These are phyloP conservation scores for Drosophila hamatofila DNA, from an alignment of 2,888 invertebrate genomes.

Conservation along the genomic window DNA sequence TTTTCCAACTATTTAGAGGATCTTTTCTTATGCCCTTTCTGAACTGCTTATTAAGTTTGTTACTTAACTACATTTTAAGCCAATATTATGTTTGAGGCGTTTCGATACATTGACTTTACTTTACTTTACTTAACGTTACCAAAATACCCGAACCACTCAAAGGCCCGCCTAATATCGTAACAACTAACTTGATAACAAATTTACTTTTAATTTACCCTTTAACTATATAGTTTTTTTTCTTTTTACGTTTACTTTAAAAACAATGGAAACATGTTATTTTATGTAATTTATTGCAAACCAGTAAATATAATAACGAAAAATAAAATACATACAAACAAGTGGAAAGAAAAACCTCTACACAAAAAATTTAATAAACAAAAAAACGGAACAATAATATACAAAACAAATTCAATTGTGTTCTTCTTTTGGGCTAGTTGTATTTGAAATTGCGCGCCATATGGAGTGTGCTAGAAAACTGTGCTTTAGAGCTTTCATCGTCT, in stretches of 20 bases:
- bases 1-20: slow-evolving; percentile 13
- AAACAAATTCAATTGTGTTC: slow-evolving; percentile 15
- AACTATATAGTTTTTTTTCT: slow-evolving; percentile 54
- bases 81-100: slow-evolving; percentile 39
- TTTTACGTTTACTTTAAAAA: slow-evolving; percentile 57
- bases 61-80: slow-evolving; percentile 64
- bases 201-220: slow-evolving; percentile 70
- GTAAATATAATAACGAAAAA: slow-evolving; percentile 66
- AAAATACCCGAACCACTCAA: slow-evolving; percentile 38
- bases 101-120: slow-evolving; percentile 44
- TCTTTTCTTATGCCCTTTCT: slow-evolving; percentile 34
- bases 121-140: slow-evolving; percentile 24
- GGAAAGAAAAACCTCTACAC: slow-evolving; percentile 60
- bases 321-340: slow-evolving; percentile 66
- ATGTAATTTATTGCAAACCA: slow-evolving; percentile 79
- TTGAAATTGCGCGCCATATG: slow-evolving; percentile 11
- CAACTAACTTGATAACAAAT: slow-evolving; percentile 63
- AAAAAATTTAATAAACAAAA: slow-evolving; percentile 64
- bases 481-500: slow-evolving; percentile 14
- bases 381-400: slow-evolving; percentile 75
- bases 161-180: slow-evolving; percentile 50
- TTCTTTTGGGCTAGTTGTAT: background rate
- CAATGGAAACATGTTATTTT: slow-evolving; percentile 61
- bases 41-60: slow-evolving; percentile 48
- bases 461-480: background rate